phyloP scores from a whole-genome alignment of 2,797 vertebrate genomes.

The Sylvilagus floridanus region DNA sequence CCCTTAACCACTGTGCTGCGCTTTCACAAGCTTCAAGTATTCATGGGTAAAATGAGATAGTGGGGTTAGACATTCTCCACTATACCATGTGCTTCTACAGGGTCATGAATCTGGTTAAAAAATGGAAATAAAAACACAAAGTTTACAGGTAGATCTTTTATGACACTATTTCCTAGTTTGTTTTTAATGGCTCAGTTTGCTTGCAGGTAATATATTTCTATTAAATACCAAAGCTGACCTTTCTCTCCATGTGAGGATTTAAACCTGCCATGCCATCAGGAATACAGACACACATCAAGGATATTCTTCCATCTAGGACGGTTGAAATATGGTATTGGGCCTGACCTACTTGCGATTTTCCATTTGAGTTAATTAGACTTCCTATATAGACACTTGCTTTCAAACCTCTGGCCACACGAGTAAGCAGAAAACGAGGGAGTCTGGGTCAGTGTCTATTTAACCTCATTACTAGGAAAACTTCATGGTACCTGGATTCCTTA shows the following conservation, averaged over 20 bases:
- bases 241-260: neutral
- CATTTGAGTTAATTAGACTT: neutral
- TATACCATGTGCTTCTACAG: neutral
- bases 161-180: neutral
- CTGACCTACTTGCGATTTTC: slow-evolving; percentile 24
- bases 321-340: neutral
- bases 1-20: neutral
- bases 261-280: neutral
- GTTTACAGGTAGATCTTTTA: neutral
- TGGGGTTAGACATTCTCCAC: neutral
- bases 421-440: neutral
- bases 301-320: neutral
- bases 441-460: neutral
- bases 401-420: neutral
- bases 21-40: neutral
- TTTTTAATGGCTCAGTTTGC: neutral
- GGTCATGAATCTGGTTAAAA: neutral
- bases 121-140: neutral
- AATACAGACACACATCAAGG: neutral
- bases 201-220: neutral
- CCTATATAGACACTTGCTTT: neutral
- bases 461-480: neutral
- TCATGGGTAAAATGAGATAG: neutral
- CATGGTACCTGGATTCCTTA: neutral
- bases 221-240: neutral